Conservation (phyloP, 2,888 invertebrate genomes). For the Dynastes grantii region DNA sequence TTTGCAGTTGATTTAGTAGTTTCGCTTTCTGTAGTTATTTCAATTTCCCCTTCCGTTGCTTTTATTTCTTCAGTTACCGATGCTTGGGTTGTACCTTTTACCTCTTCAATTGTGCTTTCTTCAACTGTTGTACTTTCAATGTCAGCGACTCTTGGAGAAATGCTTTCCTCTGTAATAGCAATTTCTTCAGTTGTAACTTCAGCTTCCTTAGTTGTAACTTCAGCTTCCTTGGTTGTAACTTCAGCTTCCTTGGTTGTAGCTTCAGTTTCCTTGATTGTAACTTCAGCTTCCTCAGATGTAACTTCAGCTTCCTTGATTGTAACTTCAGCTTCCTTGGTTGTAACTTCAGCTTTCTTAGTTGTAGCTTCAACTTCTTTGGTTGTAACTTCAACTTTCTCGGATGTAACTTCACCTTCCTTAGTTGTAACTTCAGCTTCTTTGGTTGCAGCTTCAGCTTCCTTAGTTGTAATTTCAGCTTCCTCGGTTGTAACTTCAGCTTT, state of each 20-base stretch:
- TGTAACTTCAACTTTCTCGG: conserved; percentile 37
- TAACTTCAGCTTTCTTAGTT: conserved; percentile 47
- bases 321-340: conserved; percentile 24
- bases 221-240: conserved; percentile 34
- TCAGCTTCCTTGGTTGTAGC: conserved; percentile 36
- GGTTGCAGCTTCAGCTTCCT: background rate
- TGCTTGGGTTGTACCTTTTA: conserved; percentile 48
- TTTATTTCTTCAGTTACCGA: conserved; percentile 47
- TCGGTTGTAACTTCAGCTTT: no score
- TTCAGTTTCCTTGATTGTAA: conserved; percentile 42
- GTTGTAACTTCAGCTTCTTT: conserved; percentile 50
- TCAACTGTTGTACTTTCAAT: conserved; percentile 5
- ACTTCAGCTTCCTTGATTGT: conserved; percentile 38
- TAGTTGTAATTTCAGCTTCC: no score
- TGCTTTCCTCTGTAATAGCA: conserved; percentile 21
- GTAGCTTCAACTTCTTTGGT: background rate
- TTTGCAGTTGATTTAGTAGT: background rate
- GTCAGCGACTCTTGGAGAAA: background rate
- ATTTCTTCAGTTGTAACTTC: conserved; percentile 53
- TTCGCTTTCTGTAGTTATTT: conserved; percentile 54
- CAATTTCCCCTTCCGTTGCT: conserved; percentile 47
- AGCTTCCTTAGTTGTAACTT: conserved; percentile 28
- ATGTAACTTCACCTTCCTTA: conserved; percentile 1
- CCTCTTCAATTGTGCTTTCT: conserved; percentile 11
- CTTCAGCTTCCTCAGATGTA: conserved; percentile 46